Conservation (phyloP, 2,888 invertebrate species). For the Liopterus haemorrhoidalis region DNA sequence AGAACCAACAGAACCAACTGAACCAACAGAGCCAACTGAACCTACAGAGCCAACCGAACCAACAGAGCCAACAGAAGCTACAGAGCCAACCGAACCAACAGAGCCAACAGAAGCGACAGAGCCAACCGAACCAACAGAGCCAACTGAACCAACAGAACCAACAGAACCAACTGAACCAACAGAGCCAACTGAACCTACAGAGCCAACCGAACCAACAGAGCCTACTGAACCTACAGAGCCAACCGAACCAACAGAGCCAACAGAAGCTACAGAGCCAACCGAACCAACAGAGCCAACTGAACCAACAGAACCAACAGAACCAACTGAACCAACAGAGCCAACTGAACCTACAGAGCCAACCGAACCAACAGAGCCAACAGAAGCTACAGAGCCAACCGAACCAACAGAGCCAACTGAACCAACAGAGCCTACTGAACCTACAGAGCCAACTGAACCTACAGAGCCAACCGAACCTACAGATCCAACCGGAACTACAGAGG, state of each 20-base stretch:
- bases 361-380: not conserved
- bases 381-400: slow-evolving; percentile 1
- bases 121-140: not conserved
- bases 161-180: not conserved
- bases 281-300: not conserved
- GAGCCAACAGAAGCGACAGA: not conserved
- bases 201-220: not conserved
- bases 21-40: not conserved
- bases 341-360: not conserved
- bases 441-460: too few species aligned
- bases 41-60: not conserved
- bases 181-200: not conserved
- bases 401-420: not conserved
- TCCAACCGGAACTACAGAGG: too few species aligned
- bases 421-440: too few species aligned
- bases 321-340: slow-evolving; percentile 1
- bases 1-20: slow-evolving; percentile 1
- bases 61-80: not conserved
- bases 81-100: not conserved
- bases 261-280: slow-evolving; percentile 2
- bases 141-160: not conserved
- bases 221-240: not conserved
- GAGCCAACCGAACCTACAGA: too few species aligned
- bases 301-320: not conserved
- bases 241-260: not conserved